Percentiles rank a stretch among this genome's conserved stretches.
Evolutionary conservation across 2,888 invertebrate species (phyloP).

Genomic region (Cerastis rubricosa): DNA sequence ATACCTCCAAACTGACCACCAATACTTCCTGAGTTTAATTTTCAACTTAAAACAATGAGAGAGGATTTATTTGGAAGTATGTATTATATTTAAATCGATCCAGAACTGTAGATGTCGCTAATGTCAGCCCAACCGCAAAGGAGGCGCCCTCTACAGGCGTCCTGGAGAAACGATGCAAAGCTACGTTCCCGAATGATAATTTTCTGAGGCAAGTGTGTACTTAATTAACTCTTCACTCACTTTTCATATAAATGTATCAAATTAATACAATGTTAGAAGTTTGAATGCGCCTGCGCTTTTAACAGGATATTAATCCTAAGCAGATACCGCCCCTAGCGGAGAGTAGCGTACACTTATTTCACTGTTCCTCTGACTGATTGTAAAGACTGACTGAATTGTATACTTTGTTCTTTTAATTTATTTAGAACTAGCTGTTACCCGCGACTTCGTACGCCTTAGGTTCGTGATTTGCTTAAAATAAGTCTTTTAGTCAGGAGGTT

Average conservation of each 20-base stretch:
- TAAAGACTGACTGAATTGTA: background rate
- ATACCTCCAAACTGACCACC: background rate
- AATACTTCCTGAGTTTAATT: background rate
- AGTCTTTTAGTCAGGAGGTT: no score
- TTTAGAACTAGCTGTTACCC: no score
- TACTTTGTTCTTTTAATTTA: background rate
- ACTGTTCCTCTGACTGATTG: background rate
- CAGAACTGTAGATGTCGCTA: background rate
- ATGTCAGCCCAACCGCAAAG: background rate
- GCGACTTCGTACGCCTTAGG: no score
- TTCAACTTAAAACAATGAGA: background rate
- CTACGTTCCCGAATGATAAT: background rate
- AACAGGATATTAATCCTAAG: background rate
- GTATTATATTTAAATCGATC: background rate
- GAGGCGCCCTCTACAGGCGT: background rate
- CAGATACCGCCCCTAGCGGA: conserved; percentile 12
- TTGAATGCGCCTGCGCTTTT: conserved; percentile 19
- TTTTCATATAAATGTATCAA: background rate
- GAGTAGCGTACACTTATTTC: conserved; percentile 23
- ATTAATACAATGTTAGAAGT: background rate
- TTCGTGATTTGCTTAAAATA: no score
- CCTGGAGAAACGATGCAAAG: background rate
- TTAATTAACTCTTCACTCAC: background rate
- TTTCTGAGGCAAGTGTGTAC: background rate
- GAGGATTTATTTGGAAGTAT: background rate